phyloP scores from a whole-genome alignment of 53 echinoderm and acorn worm species.

The Arbacia lixula region DNA sequence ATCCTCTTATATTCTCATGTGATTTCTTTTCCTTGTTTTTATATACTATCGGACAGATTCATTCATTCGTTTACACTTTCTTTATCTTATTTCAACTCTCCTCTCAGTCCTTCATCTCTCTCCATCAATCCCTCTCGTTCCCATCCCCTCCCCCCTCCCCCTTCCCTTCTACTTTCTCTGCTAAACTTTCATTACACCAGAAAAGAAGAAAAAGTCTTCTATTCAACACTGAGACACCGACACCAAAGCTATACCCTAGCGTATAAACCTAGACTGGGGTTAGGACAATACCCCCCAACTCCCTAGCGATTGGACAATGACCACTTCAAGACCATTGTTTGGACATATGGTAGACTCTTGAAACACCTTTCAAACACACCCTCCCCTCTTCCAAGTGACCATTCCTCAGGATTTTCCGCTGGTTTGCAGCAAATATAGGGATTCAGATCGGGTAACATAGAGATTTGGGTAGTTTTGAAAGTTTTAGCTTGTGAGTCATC shows the following conservation, averaged over 20 bases:
- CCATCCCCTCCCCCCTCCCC: neutral
- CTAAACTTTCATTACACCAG: too few relatives aligned
- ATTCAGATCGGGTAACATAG: conserved; percentile 20
- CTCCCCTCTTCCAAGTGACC: conserved; percentile 2
- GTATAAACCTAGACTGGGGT: conserved; percentile 28
- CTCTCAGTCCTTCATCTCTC: neutral
- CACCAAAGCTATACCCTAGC: conserved; percentile 3
- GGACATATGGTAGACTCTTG: conserved; percentile 29
- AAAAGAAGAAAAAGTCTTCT: neutral
- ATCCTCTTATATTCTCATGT: too few relatives aligned
- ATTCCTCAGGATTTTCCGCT: conserved; percentile 17
- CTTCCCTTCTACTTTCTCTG: too few relatives aligned
- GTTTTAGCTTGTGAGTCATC: conserved; percentile 25
- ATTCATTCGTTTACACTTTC: neutral
- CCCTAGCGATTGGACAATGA: conserved; percentile 40
- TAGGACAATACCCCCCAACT: conserved; percentile 36
- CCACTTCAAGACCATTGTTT: conserved; percentile 20
- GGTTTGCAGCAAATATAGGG: conserved; percentile 29
- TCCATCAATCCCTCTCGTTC: neutral
- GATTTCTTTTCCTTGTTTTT: neutral
- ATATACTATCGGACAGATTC: neutral
- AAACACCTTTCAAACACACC: neutral
- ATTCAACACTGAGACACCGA: conserved; percentile 33
- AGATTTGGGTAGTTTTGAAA: conserved; percentile 22
- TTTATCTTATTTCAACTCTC: neutral